phyloP scores from a whole-genome alignment of 2,113 vertebrate species.

The Anhinga anhinga region DNA sequence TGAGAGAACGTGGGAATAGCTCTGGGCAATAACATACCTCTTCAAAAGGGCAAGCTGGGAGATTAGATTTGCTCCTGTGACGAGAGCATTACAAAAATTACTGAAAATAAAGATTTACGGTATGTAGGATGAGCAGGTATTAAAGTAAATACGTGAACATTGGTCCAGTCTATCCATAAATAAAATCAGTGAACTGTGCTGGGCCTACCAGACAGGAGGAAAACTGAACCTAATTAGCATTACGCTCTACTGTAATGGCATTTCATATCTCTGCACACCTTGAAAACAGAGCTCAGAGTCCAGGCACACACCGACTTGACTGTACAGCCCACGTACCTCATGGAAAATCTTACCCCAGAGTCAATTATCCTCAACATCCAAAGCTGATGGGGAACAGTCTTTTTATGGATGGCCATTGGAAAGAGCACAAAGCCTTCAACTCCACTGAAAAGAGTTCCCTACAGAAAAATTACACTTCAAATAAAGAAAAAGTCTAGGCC shows the following conservation, averaged over 20 bases:
- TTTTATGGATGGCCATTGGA: not conserved
- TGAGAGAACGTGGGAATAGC: not conserved
- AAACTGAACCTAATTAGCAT: not conserved
- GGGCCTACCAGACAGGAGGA: not conserved
- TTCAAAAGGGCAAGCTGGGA: not conserved
- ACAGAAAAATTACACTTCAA: not conserved
- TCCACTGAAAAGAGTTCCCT: not conserved
- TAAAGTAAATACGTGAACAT: not conserved
- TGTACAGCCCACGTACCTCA: not conserved
- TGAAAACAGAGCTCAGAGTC: not conserved
- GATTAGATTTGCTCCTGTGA: not conserved
- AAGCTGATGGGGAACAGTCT: not conserved
- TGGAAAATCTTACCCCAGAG: not conserved
- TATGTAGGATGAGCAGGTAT: not conserved
- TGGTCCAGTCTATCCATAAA: not conserved
- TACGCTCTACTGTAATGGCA: not conserved
- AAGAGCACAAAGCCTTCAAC: not conserved
- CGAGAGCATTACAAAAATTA: not conserved
- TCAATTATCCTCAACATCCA: not conserved
- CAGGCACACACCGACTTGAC: not conserved
- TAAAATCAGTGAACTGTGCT: not conserved
- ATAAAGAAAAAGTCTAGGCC: not conserved
- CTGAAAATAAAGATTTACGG: not conserved
- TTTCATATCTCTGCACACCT: not conserved
- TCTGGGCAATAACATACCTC: not conserved